Percentiles rank a stretch among this genome's conserved stretches.
phyloP scores from a whole-genome alignment of 1,140 invertebrate species.

The Cherax quadricarinatus region DNA sequence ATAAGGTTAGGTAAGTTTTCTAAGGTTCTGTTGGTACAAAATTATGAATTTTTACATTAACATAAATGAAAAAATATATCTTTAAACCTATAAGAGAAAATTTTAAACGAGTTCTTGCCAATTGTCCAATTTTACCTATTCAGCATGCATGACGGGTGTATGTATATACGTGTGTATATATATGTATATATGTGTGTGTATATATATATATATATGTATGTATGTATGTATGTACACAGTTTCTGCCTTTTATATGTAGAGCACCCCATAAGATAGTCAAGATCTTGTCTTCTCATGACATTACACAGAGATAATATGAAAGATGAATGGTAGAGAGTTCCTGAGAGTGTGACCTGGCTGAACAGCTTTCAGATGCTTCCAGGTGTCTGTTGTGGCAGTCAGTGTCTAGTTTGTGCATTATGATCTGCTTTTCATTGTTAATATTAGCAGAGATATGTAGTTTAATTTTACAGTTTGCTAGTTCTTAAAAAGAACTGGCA shows the following conservation, averaged over 20 bases:
- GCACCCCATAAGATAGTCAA: background rate
- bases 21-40: too few relatives aligned
- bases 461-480: constrained; percentile 38
- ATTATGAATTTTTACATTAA: too few relatives aligned
- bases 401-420: constrained; percentile 36
- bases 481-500: constrained; percentile 39
- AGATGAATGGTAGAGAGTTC: constrained; percentile 13
- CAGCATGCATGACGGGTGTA: too few relatives aligned
- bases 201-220: too few relatives aligned
- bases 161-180: too few relatives aligned
- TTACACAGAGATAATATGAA: background rate
- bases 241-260: background rate
- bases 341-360: constrained; percentile 40
- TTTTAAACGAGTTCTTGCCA: too few relatives aligned
- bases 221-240: background rate
- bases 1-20: too few relatives aligned
- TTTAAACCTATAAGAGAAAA: too few relatives aligned
- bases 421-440: constrained; percentile 31
- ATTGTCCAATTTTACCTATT: too few relatives aligned
- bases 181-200: too few relatives aligned
- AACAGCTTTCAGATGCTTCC: constrained; percentile 52
- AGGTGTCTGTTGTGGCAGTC: constrained; percentile 47
- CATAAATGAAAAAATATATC: too few relatives aligned
- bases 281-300: background rate
- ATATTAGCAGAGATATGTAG: constrained; percentile 23